Conservation (phyloP, 2,797 vertebrate genomes). For the Rhadinocentrus ornatus region DNA sequence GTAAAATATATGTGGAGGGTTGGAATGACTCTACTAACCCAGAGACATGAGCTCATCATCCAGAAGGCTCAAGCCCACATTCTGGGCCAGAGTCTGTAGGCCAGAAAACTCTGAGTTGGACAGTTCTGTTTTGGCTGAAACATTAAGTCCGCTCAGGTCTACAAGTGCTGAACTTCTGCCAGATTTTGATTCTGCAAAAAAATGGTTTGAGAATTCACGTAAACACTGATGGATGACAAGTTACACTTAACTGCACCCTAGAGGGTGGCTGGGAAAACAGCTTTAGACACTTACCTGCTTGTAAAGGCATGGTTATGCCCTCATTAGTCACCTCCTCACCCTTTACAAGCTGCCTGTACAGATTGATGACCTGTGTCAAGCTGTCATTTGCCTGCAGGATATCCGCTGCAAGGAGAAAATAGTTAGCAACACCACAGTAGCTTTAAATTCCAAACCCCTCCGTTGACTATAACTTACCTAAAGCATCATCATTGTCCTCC, state of each 20-base stretch:
- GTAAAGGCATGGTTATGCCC: constrained; percentile 52
- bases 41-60: constrained; percentile 98
- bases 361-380: constrained; percentile 96
- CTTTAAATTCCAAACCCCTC: not conserved
- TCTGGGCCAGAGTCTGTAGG: constrained; percentile 73
- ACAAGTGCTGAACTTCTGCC: constrained; percentile 87
- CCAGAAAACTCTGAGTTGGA: constrained; percentile 80
- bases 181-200: constrained; percentile 49
- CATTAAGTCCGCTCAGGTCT: constrained; percentile 91
- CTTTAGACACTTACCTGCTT: constrained; percentile 77
- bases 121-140: constrained; percentile 74
- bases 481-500: constrained; percentile 95
- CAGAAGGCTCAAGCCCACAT: constrained; percentile 87
- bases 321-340: constrained; percentile 94
- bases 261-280: not conserved
- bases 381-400: constrained; percentile 97
- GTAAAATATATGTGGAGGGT: not conserved
- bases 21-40: constrained; percentile 79
- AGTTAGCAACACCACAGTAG: constrained; percentile 7
- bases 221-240: constrained; percentile 1
- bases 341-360: constrained; percentile 91
- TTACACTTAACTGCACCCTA: not conserved
- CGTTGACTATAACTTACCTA: constrained; percentile 81
- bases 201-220: not conserved
- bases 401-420: constrained; percentile 83